Conservation (phyloP, 2,797 vertebrate species). For the Chanos chanos region DNA sequence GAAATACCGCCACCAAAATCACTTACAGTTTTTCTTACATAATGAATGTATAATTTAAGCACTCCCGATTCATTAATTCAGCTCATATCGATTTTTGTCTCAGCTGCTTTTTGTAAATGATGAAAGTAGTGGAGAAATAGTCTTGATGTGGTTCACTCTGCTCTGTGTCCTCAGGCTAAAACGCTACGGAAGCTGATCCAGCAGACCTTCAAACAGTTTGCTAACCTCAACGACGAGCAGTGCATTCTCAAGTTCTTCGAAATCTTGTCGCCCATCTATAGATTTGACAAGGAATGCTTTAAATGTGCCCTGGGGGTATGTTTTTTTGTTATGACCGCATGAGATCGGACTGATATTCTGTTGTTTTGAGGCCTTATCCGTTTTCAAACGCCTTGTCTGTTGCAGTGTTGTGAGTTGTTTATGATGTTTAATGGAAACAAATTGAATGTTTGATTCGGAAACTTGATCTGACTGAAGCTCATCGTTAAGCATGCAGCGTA, state of each 20-base stretch:
- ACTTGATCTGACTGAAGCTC: too few species aligned
- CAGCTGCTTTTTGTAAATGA: too few species aligned
- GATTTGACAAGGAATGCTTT: conserved; percentile 98
- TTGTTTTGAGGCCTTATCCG: not conserved
- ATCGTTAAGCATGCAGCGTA: too few species aligned
- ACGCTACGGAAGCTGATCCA: conserved; percentile 95
- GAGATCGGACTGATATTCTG: not conserved
- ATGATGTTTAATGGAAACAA: too few species aligned
- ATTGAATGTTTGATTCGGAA: too few species aligned
- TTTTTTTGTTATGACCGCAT: not conserved
- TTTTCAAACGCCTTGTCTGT: too few species aligned
- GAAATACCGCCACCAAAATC: not conserved
- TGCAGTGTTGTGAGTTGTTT: too few species aligned
- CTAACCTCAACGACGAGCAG: conserved; percentile 95
- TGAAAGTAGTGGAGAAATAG: not conserved
- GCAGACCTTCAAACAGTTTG: conserved; percentile 95
- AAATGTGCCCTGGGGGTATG: conserved; percentile 97
- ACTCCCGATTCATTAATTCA: too few species aligned
- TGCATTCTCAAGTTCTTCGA: conserved; percentile 98
- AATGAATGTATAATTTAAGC: not conserved
- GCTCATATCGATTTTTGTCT: too few species aligned
- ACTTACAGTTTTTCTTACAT: not conserved
- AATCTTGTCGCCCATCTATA: conserved; percentile 91
- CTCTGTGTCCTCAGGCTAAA: conserved; percentile 79
- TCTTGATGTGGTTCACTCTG: not conserved